Percentiles rank a stretch among this genome's conserved stretches.
These are phyloP conservation scores for Benitochromis conjunctus DNA, from an alignment of 2,113 vertebrate genomes.

Conservation along the genomic window DNA sequence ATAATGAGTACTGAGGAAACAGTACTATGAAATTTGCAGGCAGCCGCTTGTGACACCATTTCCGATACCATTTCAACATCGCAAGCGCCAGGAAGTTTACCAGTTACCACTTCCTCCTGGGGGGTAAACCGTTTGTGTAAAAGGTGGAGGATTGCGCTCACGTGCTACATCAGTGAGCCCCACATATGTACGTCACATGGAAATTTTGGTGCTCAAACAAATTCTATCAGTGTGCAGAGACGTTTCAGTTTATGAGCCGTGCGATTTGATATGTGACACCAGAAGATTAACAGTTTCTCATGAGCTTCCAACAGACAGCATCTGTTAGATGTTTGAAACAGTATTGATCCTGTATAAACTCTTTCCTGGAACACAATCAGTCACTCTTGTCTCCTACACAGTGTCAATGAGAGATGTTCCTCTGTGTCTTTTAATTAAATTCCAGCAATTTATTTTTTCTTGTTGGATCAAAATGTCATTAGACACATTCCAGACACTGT, in stretches of 20 bases:
- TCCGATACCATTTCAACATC: slow-evolving; percentile 51
- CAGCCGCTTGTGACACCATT: slow-evolving; percentile 27
- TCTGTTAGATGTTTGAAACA: background rate
- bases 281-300: background rate
- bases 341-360: slow-evolving; percentile 1
- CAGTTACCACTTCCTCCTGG: slow-evolving; percentile 62
- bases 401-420: background rate
- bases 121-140: background rate
- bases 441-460: background rate
- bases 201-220: background rate
- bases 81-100: slow-evolving; percentile 49
- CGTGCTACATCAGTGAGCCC: background rate
- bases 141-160: background rate
- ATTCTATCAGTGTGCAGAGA: background rate
- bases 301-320: background rate
- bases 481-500: background rate
- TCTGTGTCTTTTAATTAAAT: background rate
- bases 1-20: background rate
- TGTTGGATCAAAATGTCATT: background rate
- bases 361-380: slow-evolving; percentile 25
- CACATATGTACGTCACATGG: background rate
- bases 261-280: background rate
- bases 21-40: background rate
- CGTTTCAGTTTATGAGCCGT: background rate
- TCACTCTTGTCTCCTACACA: background rate